Percentiles rank a stretch among this genome's conserved stretches.
Conservation (phyloP, 64 coral and sea anemone species). For the Cladopsammia gracilis region DNA sequence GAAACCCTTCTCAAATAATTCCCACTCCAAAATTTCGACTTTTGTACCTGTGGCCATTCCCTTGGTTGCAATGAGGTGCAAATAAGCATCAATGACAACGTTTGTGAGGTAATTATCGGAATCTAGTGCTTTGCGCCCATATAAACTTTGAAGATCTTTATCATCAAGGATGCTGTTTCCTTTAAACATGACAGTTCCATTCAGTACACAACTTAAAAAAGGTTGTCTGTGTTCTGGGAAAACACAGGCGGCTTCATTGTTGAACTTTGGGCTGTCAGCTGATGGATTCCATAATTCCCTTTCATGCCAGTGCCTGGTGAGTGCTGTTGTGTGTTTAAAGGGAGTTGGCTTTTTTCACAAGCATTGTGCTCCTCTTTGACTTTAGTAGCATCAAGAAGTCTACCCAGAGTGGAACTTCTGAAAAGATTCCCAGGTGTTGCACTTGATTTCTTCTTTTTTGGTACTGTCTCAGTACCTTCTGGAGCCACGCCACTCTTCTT, state of each 20-base stretch:
- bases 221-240: slow-evolving; percentile 53
- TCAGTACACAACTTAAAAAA: slow-evolving; percentile 22
- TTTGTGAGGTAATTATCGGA: slow-evolving; percentile 54
- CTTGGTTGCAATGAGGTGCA: neutral
- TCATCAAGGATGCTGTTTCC: slow-evolving; percentile 33
- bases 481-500: no score
- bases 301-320: neutral
- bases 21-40: slow-evolving; percentile 42
- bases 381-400: neutral
- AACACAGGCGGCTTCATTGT: slow-evolving; percentile 18
- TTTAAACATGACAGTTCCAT: slow-evolving; percentile 50
- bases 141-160: slow-evolving; percentile 40
- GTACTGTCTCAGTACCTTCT: no score
- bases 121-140: slow-evolving; percentile 4
- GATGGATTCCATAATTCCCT: neutral
- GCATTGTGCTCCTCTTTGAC: neutral
- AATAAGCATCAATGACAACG: slow-evolving; percentile 59
- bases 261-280: slow-evolving; percentile 26
- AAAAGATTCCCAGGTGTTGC: neutral
- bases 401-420: neutral
- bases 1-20: slow-evolving; percentile 42
- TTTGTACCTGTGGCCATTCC: neutral
- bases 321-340: neutral
- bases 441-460: slow-evolving; percentile 8
- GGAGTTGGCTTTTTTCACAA: slow-evolving; percentile 3